Percentiles rank a stretch among this genome's conserved stretches.
Conservation (phyloP, 1,140 invertebrate species). For the Drosophila mauritiana region DNA sequence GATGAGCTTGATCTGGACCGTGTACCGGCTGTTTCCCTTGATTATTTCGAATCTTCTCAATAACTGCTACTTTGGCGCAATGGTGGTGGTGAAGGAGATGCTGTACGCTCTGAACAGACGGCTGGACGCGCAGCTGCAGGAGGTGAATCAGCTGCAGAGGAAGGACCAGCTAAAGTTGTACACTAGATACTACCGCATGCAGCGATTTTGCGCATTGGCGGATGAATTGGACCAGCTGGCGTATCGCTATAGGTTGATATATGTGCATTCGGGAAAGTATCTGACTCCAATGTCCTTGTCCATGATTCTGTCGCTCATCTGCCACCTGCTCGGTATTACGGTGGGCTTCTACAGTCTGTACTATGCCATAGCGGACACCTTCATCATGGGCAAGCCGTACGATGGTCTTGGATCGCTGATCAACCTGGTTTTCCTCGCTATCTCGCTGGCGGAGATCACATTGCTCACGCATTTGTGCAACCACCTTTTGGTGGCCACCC, state of each 20-base stretch:
- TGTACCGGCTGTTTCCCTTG: constrained; percentile 65
- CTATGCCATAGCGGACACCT: constrained; percentile 61
- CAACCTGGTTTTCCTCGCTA: constrained; percentile 63
- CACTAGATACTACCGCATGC: constrained; percentile 68
- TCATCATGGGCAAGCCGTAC: constrained; percentile 58
- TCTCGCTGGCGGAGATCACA: constrained; percentile 67
- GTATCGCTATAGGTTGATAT: constrained; percentile 51
- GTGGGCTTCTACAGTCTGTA: constrained; percentile 69
- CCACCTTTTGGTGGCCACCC: constrained; percentile 44
- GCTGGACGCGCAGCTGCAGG: constrained; percentile 44
- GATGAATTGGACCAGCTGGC: constrained; percentile 68
- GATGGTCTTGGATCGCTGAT: constrained; percentile 68
- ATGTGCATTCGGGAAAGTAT: constrained; percentile 45
- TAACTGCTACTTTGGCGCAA: constrained; percentile 69
- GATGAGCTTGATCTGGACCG: constrained; percentile 43
- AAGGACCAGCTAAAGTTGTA: constrained; percentile 32
- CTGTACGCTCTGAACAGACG: constrained; percentile 48
- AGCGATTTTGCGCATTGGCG: constrained; percentile 61
- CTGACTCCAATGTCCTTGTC: constrained; percentile 57
- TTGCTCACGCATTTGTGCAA: constrained; percentile 55
- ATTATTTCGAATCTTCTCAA: constrained; percentile 69
- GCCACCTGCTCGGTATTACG: constrained; percentile 75
- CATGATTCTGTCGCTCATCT: constrained; percentile 66
- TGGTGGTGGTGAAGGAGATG: constrained; percentile 58
- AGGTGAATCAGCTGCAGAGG: constrained; percentile 61